A percentile compares a stretch with the other conserved stretches of the same genome.
phyloP scores from a whole-genome alignment of 2,113 vertebrate genomes.

The Natator depressus region DNA sequence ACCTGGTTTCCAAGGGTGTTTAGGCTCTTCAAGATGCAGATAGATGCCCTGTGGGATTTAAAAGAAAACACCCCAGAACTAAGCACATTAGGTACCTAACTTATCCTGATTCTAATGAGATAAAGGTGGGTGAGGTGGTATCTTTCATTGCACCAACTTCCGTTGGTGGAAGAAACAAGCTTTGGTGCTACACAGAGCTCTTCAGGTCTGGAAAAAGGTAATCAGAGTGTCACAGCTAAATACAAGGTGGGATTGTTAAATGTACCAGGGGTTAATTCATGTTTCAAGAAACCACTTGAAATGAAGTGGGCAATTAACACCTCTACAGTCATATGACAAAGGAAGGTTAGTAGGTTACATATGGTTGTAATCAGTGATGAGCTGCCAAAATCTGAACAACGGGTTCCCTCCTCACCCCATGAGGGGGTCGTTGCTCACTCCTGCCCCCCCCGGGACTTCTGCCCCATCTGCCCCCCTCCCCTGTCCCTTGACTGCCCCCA shows the following conservation, averaged over 20 bases:
- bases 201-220: neutral
- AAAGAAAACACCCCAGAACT: too few relatives aligned
- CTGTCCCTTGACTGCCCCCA: too few relatives aligned
- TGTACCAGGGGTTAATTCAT: neutral
- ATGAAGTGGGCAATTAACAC: neutral
- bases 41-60: neutral
- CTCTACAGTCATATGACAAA: neutral
- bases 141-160: neutral
- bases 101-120: neutral
- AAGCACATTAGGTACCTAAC: neutral
- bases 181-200: neutral
- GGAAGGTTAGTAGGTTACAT: neutral
- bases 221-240: neutral
- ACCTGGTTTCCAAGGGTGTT: neutral
- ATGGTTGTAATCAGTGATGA: neutral
- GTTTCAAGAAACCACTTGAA: neutral
- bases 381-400: too few relatives aligned
- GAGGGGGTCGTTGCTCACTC: too few relatives aligned
- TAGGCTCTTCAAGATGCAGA: neutral
- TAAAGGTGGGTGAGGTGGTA: neutral
- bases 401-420: too few relatives aligned
- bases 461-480: too few relatives aligned
- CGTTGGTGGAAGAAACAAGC: neutral
- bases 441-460: too few relatives aligned
- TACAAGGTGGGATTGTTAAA: neutral